Percentiles rank a stretch among this genome's conserved stretches.
Evolutionary conservation across 2,797 vertebrate species (phyloP).

Genomic region (Urocyon cinereoargenteus): DNA sequence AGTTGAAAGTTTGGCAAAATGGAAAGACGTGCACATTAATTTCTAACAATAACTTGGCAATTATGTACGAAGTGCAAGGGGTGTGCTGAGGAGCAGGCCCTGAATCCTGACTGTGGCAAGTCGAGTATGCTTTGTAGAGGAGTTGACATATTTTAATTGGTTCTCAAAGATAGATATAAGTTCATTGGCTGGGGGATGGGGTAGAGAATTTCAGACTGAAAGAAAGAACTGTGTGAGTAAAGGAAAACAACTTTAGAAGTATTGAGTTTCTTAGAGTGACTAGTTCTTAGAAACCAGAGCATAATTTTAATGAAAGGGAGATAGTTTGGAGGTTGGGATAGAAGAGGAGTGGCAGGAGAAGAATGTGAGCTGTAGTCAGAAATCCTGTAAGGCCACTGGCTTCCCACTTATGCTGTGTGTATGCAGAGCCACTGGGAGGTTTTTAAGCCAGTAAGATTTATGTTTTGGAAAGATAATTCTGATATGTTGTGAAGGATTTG

Average conservation of each 20-base stretch:
- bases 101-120: neutral
- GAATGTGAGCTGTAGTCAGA: neutral
- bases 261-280: neutral
- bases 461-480: conserved; percentile 53
- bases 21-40: neutral
- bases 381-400: neutral
- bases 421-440: neutral
- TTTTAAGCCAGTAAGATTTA: conserved; percentile 22
- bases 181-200: neutral
- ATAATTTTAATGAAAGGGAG: neutral
- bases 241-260: neutral
- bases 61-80: neutral
- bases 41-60: neutral
- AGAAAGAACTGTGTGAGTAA: neutral
- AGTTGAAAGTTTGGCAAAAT: neutral
- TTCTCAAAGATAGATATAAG: neutral
- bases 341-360: neutral
- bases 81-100: neutral
- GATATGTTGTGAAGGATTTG: conserved; percentile 17
- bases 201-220: neutral
- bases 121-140: neutral
- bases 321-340: neutral
- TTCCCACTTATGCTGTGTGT: neutral
- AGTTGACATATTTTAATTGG: neutral
- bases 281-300: neutral